Base-by-base conservation (phyloP, 1,140 invertebrate species). In the Eueides isabella region DNA sequence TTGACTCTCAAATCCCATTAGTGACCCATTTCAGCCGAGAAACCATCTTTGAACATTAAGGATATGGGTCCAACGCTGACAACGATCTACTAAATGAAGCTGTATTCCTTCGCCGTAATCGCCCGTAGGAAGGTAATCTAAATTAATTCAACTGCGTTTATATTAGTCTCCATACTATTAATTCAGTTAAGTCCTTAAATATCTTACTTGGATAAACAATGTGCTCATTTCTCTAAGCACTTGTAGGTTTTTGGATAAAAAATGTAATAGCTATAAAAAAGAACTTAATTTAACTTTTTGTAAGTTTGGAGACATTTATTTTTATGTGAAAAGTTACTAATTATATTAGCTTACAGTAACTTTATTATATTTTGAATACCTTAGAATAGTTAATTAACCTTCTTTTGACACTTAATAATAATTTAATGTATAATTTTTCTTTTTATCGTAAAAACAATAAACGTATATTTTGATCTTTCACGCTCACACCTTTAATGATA, bases 1-100 rank as follows among this genome's bases (percentile, higher is more conserved):
- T 87, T 85, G 85, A 89, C 84, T 85, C 78, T 80, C 72, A 80
- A 85, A 84, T 81, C 67, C 82, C 82, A 90, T 91, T 90, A 88
- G 81, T 82, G 82, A 78, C 79, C 84, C 83, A 71, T 85, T 85
- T 78, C 71, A 80, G 73, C 72, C 77, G 79, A 83, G 83, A 85
- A 87, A 82, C 81, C 79, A 82, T 87, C 84, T 85, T 79, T 72
- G 77, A 81, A 72, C 80, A 72, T 86, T 76, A 76, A 64, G 35
- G 69, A 63, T 33, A 73, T 67, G 44, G 67, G 61, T 62, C 66
- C 61, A 74, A 69, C 19, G 55, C 29, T 62, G 61, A 65, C 61
- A 68, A 68, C 35, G 31, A 69, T 69, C 61, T 62, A 64, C 29
- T 16, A 44, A 74, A 72, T 66, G 38, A 66, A 61, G 63, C 29